These are phyloP conservation scores for Belgica antarctica DNA, from an alignment of 2,888 invertebrate species.

Conservation along the genomic window DNA sequence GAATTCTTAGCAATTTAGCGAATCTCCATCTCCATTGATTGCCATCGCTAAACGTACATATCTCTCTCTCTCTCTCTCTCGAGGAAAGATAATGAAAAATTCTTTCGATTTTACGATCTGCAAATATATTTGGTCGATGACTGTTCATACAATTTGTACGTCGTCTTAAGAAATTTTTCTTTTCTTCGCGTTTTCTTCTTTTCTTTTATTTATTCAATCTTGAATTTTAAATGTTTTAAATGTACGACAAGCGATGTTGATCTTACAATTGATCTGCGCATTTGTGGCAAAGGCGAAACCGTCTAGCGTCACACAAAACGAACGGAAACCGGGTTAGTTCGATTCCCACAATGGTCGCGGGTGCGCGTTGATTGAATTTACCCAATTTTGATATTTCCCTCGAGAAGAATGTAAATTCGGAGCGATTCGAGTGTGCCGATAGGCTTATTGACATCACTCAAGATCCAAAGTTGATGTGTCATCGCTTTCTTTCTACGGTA, in stretches of 20 bases:
- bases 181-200: no score
- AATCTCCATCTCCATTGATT: neutral
- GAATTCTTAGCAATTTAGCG: neutral
- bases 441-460: conserved; percentile 18
- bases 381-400: neutral
- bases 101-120: neutral
- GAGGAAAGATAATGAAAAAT: neutral
- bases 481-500: neutral
- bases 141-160: neutral
- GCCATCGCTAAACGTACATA: neutral
- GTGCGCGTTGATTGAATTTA: conserved; percentile 24
- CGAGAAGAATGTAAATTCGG: neutral
- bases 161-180: no score
- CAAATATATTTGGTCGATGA: neutral
- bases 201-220: no score
- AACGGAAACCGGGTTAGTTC: neutral
- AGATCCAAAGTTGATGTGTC: conserved; percentile 11
- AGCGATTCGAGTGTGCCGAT: neutral
- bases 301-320: neutral
- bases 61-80: neutral
- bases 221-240: neutral
- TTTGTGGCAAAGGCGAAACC: no score
- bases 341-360: conserved; percentile 13
- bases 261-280: neutral
- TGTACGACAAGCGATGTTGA: neutral